Evolutionary conservation across 2,113 vertebrate genomes (phyloP), one percentile per base, ranked within the genome.

Genomic region (Illadopsis cleaveri): DNA sequence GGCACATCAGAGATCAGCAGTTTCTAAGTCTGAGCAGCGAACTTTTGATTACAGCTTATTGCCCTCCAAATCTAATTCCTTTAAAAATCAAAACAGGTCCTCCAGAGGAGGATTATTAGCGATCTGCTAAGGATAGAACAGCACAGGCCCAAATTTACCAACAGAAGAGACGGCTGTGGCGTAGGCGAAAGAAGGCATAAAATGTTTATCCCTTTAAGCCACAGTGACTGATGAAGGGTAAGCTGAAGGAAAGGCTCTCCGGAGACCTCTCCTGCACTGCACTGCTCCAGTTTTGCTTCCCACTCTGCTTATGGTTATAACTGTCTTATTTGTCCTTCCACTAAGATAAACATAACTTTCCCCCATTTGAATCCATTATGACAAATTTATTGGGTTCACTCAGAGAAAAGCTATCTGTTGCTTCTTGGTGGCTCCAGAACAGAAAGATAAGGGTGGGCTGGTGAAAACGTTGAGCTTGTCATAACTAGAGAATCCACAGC

Each of bases 171-270:
- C 0, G 1, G 44, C 40, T 78, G 75, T 60, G 85, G 69, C 1
- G 4, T 57, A 68, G 69, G 88, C 3, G 0, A 94, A 90, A 57
- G 65, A 66, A 81, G 72, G 51, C 47, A 90, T 60, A 69, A 90
- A 93, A 82, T 75, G 78, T 88, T 97, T 88, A 64, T 83, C 82
- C 82, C 31, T 90, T 92, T 83, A 89, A 88, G 61, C 68, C 92
- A 86, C 35, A 75, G 57, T 65, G 86, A 35, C 53, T 84, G 88
- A 81, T 68, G 72, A 61, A 90, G 40, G 48, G 56, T 33, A 68
- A 94, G 48, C 72, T 53, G 66, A 31, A 92, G 65, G 35, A 42
- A 81, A 40, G 37, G 56, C 33, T 93, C 72, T 73, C 68, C 2
- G 1, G 79, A 89, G 76, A 93, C 48, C 9, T 27, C 35, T 90